These are phyloP conservation scores for Prorops nasuta DNA, from an alignment of 1,140 invertebrate genomes.

Conservation along the genomic window DNA sequence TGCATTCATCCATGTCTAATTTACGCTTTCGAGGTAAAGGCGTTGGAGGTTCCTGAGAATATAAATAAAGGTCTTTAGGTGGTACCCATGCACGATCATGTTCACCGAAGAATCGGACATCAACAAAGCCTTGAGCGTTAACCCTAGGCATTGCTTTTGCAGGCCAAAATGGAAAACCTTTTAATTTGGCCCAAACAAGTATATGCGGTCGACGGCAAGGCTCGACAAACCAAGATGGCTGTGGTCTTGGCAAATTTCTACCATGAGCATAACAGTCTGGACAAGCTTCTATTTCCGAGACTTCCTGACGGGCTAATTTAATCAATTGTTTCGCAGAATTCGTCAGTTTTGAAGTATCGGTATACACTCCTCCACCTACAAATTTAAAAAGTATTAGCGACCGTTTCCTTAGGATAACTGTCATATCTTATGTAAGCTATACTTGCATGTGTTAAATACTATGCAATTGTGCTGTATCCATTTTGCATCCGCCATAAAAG, in stretches of 20 bases:
- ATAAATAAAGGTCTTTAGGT: conserved; percentile 79
- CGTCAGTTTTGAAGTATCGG: conserved; percentile 75
- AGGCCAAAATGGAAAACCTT: conserved; percentile 94
- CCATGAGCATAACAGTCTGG: conserved; percentile 78
- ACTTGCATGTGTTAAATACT: conserved; percentile 83
- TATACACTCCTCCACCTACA: conserved; percentile 44
- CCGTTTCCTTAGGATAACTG: neutral
- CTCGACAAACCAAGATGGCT: conserved; percentile 85
- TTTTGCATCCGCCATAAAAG: conserved; percentile 84
- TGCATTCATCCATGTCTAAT: conserved; percentile 64
- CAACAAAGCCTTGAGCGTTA: conserved; percentile 71
- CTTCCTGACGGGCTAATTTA: conserved; percentile 81
- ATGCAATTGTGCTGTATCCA: conserved; percentile 93
- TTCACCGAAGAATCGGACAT: conserved; percentile 91
- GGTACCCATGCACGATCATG: conserved; percentile 92
- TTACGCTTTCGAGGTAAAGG: conserved; percentile 64
- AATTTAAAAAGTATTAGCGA: neutral
- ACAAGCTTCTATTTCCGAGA: conserved; percentile 90
- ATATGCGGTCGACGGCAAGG: conserved; percentile 86
- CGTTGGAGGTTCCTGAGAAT: conserved; percentile 66
- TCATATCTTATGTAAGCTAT: neutral
- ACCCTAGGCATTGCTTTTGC: conserved; percentile 82
- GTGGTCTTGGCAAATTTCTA: conserved; percentile 74
- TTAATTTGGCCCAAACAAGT: conserved; percentile 88
- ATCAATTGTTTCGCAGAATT: conserved; percentile 75